Base-by-base conservation (phyloP, 2,888 invertebrate species). In the Drosophila nr. perissopoda region DNA sequence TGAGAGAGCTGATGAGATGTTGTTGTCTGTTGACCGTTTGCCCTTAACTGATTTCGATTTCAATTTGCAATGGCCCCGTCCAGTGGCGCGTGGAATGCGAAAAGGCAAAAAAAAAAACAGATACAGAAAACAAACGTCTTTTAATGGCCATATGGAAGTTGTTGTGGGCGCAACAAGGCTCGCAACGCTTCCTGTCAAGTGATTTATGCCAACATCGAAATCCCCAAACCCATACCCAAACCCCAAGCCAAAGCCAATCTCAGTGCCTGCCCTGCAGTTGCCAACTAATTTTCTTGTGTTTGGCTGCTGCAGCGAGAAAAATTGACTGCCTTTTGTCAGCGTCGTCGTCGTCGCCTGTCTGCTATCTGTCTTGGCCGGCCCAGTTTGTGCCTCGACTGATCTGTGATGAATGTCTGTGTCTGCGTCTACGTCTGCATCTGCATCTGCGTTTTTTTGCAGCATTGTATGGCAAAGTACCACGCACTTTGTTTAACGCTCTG, bases 161-260 rank as follows among this genome's bases (percentile, higher is more conserved):
- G 86, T 89, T 85, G 85, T 89, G 85, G 85, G 85, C 85, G 85
- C 90, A 86, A 86, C 85, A 86, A 86, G 85, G 74, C 85, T 89
- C 71, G 86, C 83, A 87, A 87, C 89, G 90, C 89, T 90, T 87
- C 87, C 86, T 87, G 86, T 83, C 89, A 86, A 90, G 87, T 90
- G 87, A 87, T 87, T 87, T 87, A 87, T 87, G 88, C 86, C 86
- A 85, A 79, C 78, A 78, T 75, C 76, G 81, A 61, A 51, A 59
- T 67, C 56, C 49, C 42, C 51, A 57, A 62, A 34, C 52, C 56
- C 33, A 40, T 56, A 49, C 74, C 33, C 45, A 27, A 40, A 25
- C 29, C 25, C 71, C 45, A 49, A 29, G 53, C 33, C 64, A 61
- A 33, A n/a, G 63, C 52, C 73, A 60, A 49, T 51, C 49, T 60